These are phyloP conservation scores for Cerastis leucographa DNA, from an alignment of 2,888 invertebrate species.

Conservation along the genomic window DNA sequence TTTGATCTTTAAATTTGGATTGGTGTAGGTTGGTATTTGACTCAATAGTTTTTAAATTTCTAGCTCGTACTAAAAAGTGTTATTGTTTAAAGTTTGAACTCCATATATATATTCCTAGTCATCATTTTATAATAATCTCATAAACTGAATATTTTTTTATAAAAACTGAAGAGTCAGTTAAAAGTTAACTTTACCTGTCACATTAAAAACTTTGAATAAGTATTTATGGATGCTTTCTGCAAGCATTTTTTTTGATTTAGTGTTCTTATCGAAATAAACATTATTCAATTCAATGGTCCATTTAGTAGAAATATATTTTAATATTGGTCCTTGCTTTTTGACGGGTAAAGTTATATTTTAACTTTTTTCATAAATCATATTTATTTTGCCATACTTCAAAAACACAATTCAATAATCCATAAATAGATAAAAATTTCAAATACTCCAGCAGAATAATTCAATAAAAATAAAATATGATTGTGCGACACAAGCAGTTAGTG, in stretches of 20 bases:
- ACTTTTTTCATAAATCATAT: slow-evolving; percentile 3
- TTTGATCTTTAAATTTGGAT: not conserved
- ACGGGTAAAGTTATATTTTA: not conserved
- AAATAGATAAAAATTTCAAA: slow-evolving; percentile 8
- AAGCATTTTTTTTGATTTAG: slow-evolving; percentile 40
- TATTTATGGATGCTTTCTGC: slow-evolving; percentile 25
- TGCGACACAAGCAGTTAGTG: slow-evolving; percentile 59
- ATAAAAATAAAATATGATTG: slow-evolving; percentile 66
- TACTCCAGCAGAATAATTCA: slow-evolving; percentile 39
- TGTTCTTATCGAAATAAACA: slow-evolving; percentile 1
- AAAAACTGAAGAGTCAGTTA: slow-evolving; percentile 2
- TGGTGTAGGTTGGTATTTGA: not conserved
- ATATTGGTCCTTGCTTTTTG: not conserved
- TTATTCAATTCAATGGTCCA: not conserved
- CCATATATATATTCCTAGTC: too few species aligned
- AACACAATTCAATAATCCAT: slow-evolving; percentile 1
- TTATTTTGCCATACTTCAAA: not conserved
- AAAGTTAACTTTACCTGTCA: slow-evolving; percentile 2
- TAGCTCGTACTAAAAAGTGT: not conserved
- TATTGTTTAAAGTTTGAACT: not conserved
- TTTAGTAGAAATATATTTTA: not conserved
- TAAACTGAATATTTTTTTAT: not conserved
- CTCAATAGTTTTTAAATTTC: not conserved
- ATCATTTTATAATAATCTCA: not conserved
- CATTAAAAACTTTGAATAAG: slow-evolving; percentile 1